Conservation (phyloP, 2,113 vertebrate genomes). For the Alectura lathami region DNA sequence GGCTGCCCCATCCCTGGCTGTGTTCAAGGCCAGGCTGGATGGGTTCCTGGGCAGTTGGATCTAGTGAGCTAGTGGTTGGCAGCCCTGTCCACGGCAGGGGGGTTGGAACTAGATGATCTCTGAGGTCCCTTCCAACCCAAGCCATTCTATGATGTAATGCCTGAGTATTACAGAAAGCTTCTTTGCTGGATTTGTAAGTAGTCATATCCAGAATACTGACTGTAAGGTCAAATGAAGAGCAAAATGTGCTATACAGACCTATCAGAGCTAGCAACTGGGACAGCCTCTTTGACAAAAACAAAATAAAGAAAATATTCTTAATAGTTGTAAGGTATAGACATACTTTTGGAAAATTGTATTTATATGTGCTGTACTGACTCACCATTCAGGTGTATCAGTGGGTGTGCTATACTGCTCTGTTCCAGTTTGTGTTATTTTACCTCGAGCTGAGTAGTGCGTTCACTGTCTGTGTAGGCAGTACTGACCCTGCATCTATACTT, state of each 20-base stretch:
- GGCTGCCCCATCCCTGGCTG: too few relatives aligned
- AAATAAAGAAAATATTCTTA: neutral
- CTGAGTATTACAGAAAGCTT: neutral
- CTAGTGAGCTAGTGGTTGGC: too few relatives aligned
- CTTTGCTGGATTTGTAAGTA: neutral
- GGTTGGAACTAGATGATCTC: too few relatives aligned
- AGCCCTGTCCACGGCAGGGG: too few relatives aligned
- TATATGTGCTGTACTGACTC: neutral
- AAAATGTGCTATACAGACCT: neutral
- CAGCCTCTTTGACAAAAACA: neutral
- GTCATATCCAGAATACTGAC: neutral
- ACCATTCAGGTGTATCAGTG: neutral
- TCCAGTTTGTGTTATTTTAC: neutral
- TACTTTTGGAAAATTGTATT: neutral
- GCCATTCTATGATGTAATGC: too few relatives aligned
- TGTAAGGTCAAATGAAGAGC: neutral
- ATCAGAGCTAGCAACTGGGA: neutral
- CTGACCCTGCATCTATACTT: fast-evolving
- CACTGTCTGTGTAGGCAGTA: neutral
- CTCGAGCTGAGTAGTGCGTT: neutral
- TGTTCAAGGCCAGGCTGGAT: too few relatives aligned
- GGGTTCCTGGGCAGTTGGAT: too few relatives aligned
- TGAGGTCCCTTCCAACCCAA: too few relatives aligned
- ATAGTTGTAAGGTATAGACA: neutral
- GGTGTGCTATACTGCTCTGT: neutral